Conservation (phyloP, 1,140 invertebrate species). For the Idris sp. region DNA sequence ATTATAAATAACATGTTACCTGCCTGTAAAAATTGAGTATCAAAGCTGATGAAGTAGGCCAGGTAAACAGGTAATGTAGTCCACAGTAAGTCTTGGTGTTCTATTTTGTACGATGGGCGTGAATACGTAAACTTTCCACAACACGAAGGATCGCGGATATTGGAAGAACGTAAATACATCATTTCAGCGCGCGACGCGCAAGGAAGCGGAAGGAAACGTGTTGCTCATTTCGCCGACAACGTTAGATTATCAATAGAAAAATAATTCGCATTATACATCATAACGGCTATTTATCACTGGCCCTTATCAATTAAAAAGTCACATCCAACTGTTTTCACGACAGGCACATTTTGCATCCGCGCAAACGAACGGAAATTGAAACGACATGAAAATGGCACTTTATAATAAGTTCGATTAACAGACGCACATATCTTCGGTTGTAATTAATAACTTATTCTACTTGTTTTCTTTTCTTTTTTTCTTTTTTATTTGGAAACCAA, state of each 20-base stretch:
- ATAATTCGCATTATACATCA: constrained; percentile 38
- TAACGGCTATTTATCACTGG: constrained; percentile 30
- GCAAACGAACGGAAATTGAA: too few species aligned
- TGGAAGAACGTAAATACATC: constrained; percentile 65
- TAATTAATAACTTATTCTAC: too few species aligned
- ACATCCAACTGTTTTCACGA: too few species aligned
- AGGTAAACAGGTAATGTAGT: constrained; percentile 64
- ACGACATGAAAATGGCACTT: background rate
- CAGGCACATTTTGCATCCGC: too few species aligned
- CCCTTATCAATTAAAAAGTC: constrained; percentile 11
- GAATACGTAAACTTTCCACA: constrained; percentile 63
- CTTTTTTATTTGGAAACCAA: too few species aligned
- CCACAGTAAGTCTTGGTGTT: constrained; percentile 63
- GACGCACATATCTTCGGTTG: too few species aligned
- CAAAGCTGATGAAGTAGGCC: constrained; percentile 64
- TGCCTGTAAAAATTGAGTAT: constrained; percentile 61
- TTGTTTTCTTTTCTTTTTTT: too few species aligned
- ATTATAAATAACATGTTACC: constrained; percentile 49
- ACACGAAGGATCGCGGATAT: constrained; percentile 64
- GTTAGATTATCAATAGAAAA: constrained; percentile 52
- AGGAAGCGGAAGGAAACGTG: constrained; percentile 62
- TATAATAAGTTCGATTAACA: too few species aligned
- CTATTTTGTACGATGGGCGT: constrained; percentile 65
- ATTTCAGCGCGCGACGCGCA: constrained; percentile 60
- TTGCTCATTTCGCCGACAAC: constrained; percentile 58